Evolutionary conservation across 2,113 vertebrate species (phyloP), one percentile per base, ranked within the genome.

Genomic region (Tinamus guttatus): DNA sequence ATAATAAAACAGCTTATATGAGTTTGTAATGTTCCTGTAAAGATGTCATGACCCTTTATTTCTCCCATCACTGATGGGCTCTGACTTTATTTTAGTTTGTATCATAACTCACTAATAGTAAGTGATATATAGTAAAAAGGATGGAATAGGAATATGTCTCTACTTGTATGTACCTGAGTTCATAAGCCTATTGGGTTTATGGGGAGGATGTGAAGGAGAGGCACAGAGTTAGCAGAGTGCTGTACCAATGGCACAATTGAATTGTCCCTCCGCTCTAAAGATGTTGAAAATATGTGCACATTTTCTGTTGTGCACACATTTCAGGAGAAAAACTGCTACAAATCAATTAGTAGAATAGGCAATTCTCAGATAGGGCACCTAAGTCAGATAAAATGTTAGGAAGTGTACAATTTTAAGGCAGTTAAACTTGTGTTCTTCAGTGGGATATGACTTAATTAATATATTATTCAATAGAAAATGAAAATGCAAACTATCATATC

Each of bases 1-100:
- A 81, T 83, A 90, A 83, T 91, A 91, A 90, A 87, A 45, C 67
- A 92, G 18, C 10, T 90, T 89, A 84, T 90, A 92, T 88, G 81
- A 85, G 40, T 78, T 64, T 71, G 32, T 41, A 81, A 70, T 70
- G 47, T 47, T 47, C 20, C 47, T 47, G 47, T 47, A 47, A 47
- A 47, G 47, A 47, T 78, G 19, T 49, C 63, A 60, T 56, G 24
- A 43, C 12, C 32, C 4, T 81, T 93, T 73, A 16, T 87, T 91
- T 93, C 67, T 81, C 85, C 87, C 41, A 62, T 75, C 28, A 32
- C 51, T 59, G 28, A 43, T 47, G 49, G 18, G 56, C n/a, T 86
- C 54, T 81, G 77, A 21, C 32, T 77, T 83, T 25, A 22, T 30
- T 68, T 54, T 80, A 62, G 11, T 83, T 88, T 81, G 63, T 54